Evolutionary conservation across 2,113 vertebrate species (phyloP).

Genomic region (Lates calcarifer): DNA sequence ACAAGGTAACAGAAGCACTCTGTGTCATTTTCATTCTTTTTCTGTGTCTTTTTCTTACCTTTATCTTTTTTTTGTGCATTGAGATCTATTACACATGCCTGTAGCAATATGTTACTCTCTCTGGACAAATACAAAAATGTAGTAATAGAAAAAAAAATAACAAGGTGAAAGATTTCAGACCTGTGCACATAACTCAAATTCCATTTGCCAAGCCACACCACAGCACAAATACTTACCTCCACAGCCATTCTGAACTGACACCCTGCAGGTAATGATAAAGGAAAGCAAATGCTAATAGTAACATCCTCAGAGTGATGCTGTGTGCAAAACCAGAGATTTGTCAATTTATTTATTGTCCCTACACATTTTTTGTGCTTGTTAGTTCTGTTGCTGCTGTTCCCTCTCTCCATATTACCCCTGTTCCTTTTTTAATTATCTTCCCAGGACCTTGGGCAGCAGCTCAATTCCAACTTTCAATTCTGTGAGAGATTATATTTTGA

Average conservation of each 20-base stretch:
- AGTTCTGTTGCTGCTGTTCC: constrained; percentile 42
- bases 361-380: constrained; percentile 53
- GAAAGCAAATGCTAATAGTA: constrained; percentile 45
- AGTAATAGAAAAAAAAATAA: constrained; percentile 20
- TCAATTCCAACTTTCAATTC: constrained; percentile 77
- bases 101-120: constrained; percentile 16
- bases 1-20: constrained; percentile 13
- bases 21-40: constrained; percentile 28
- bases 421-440: constrained; percentile 75
- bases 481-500: constrained; percentile 80
- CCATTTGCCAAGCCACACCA: neutral
- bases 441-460: constrained; percentile 72
- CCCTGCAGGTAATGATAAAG: constrained; percentile 55
- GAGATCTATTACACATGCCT: constrained; percentile 31
- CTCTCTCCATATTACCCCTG: constrained; percentile 37
- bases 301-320: constrained; percentile 48
- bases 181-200: constrained; percentile 17
- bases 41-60: neutral
- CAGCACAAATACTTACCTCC: constrained; percentile 19
- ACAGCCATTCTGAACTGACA: constrained; percentile 10
- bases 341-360: constrained; percentile 64
- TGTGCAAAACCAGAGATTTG: constrained; percentile 46
- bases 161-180: constrained; percentile 5
- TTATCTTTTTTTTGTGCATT: constrained; percentile 37
- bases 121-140: neutral